Base-by-base conservation (phyloP, 2,797 vertebrate genomes). In the Crax fasciolata region DNA sequence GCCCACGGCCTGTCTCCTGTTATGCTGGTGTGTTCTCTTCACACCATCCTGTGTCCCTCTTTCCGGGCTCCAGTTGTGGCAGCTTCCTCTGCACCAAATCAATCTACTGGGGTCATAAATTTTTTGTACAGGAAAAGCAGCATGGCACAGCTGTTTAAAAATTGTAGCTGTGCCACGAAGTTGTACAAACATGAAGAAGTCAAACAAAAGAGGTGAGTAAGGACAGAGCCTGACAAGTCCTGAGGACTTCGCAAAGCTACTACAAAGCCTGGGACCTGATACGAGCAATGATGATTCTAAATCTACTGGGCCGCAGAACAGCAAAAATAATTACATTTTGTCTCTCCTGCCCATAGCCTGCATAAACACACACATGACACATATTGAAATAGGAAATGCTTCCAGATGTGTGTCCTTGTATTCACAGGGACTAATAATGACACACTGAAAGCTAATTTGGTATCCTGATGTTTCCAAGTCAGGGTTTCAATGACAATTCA, bases 31-130 rank as follows among this genome's bases (percentile, higher is more conserved):
- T 8, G 52, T n/a, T 6, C 17, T 92, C 2, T 70, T 74, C 2
- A 1, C 30, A 57, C 24, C 7, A 52, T 15, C 5, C 6, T 35
- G 1, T 43, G 32, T 54, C 39, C 13, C 1, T 49, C 18, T 52
- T 77, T 66, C 28, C 18, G 59, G 35, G 9, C 46, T 70, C 78
- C 63, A 58, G 19, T 28, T 82, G 21, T 39, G 39, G 11, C 55
- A 77, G 52, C 8, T 66, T 94, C 25, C 55, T 81, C n/a, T 58
- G 15, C n/a, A 13, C 4, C 1, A 2, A 38, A 48, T 55, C 21
- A 30, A 20, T 49, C 8, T 1, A 1, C 6, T 18, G 21, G 15
- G 7, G 8, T 83, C 49, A 28, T 48, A 35, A 23, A 4, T n/a
- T 72, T 9, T 52, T 80, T 63, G 21, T 72, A 24, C 44, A 57